Percentiles rank a stretch among this genome's conserved stretches.
Evolutionary conservation across 2,888 invertebrate species (phyloP).

Genomic region (Rugalucina vietnamica): DNA sequence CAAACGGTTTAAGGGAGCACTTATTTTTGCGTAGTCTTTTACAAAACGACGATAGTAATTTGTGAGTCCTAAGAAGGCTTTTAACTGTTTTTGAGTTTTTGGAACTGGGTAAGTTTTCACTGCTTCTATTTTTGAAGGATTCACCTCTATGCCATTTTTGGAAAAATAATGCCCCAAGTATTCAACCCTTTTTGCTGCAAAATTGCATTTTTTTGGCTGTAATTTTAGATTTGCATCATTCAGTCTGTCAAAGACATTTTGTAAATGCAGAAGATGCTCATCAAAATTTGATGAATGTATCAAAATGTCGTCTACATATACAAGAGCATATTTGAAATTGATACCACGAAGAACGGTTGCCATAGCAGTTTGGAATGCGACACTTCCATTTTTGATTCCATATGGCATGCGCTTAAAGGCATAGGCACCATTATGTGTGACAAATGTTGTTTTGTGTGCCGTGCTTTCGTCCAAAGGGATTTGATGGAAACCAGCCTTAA

Average conservation of each 20-base stretch:
- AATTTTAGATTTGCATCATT: conserved; percentile 41
- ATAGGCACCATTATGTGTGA: conserved; percentile 34
- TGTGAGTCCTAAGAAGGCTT: conserved; percentile 46
- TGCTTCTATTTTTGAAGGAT: conserved; percentile 46
- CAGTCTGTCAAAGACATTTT: conserved; percentile 38
- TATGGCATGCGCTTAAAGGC: conserved; percentile 35
- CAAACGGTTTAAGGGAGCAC: conserved; percentile 52
- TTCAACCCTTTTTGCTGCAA: conserved; percentile 28
- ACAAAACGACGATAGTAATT: conserved; percentile 60
- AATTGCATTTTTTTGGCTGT: conserved; percentile 45
- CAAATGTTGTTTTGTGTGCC: conserved; percentile 37
- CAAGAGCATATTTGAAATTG: conserved; percentile 57
- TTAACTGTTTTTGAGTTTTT: conserved; percentile 40
- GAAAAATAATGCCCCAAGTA: conserved; percentile 50
- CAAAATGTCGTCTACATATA: conserved; percentile 65
- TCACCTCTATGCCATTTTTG: conserved; percentile 54
- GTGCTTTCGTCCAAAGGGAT: conserved; percentile 38
- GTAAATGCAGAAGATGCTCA: conserved; percentile 34
- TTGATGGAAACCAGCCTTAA: conserved; percentile 35
- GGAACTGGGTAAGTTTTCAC: conserved; percentile 51
- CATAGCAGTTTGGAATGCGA: conserved; percentile 43
- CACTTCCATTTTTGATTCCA: conserved; percentile 33
- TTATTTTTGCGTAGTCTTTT: conserved; percentile 51
- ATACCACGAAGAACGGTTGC: conserved; percentile 18
- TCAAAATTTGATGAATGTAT: conserved; percentile 34